Evolutionary conservation across 2,888 invertebrate genomes (phyloP).

Genomic region (Matsumyia berberina): DNA sequence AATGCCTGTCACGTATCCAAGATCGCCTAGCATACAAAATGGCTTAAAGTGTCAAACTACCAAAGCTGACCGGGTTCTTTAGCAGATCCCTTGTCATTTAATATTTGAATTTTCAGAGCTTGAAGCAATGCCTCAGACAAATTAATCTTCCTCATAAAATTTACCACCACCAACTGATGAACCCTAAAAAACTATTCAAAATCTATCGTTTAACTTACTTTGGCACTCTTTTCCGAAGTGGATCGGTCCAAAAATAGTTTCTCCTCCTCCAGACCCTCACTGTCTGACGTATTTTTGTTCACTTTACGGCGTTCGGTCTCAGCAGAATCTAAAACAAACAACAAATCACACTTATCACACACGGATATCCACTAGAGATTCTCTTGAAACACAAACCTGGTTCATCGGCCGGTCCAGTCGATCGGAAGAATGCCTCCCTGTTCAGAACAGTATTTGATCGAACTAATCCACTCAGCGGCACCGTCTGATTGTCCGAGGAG

Average conservation of each 20-base stretch:
- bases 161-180: too few relatives aligned
- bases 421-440: slow-evolving; percentile 79
- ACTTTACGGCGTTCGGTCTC: slow-evolving; percentile 53
- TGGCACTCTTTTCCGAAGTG: slow-evolving; percentile 85
- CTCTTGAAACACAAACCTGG: slow-evolving; percentile 40
- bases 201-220: slow-evolving; percentile 77
- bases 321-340: slow-evolving; percentile 49
- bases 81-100: too few relatives aligned
- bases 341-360: background rate
- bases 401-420: slow-evolving; percentile 65
- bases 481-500: slow-evolving; percentile 80
- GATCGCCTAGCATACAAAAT: too few relatives aligned
- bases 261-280: slow-evolving; percentile 87
- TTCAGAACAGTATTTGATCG: slow-evolving; percentile 83
- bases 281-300: slow-evolving; percentile 78
- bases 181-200: background rate
- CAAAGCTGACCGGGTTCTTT: too few relatives aligned
- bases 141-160: too few relatives aligned
- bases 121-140: too few relatives aligned
- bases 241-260: slow-evolving; percentile 88
- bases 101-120: too few relatives aligned
- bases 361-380: background rate
- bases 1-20: too few relatives aligned
- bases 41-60: too few relatives aligned
- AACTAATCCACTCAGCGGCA: slow-evolving; percentile 82